Percentiles rank a stretch among this genome's conserved stretches.
These are phyloP conservation scores for Trissoscelio sp. DNA, from an alignment of 2,888 invertebrate species.

Conservation along the genomic window DNA sequence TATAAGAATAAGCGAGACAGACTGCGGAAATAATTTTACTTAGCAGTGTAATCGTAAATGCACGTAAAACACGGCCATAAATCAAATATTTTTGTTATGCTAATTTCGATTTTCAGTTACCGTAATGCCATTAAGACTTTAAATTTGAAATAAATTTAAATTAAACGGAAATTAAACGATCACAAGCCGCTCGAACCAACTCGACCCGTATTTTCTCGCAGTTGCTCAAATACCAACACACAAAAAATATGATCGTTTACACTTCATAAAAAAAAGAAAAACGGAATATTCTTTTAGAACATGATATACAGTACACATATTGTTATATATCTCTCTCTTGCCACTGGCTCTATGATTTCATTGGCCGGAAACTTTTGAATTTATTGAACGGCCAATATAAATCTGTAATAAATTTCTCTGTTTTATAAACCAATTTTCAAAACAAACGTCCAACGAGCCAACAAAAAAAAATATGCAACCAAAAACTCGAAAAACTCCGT, in stretches of 20 bases:
- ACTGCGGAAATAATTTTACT: slow-evolving; percentile 43
- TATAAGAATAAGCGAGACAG: slow-evolving; percentile 25
- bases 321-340: slow-evolving; percentile 22
- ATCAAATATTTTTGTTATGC: slow-evolving; percentile 48
- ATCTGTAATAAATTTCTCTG: slow-evolving; percentile 31
- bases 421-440: slow-evolving; percentile 37
- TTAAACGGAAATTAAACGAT: slow-evolving; percentile 36
- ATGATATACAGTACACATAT: background rate
- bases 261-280: background rate
- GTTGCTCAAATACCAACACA: background rate
- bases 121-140: slow-evolving; percentile 12
- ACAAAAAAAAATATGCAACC: background rate
- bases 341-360: slow-evolving; percentile 20
- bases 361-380: slow-evolving; percentile 39
- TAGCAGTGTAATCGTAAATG: slow-evolving; percentile 26
- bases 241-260: background rate
- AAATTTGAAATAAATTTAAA: slow-evolving; percentile 23
- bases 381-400: slow-evolving; percentile 46
- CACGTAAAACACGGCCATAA: slow-evolving; percentile 30
- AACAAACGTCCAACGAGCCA: slow-evolving; percentile 19
- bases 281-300: background rate
- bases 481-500: background rate
- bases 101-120: slow-evolving; percentile 34
- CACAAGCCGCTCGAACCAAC: background rate
- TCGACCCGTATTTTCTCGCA: background rate